Evolutionary conservation across 2,888 invertebrate genomes (phyloP), one percentile per base, ranked within the genome.

Genomic region (Linyphia triangularis): DNA sequence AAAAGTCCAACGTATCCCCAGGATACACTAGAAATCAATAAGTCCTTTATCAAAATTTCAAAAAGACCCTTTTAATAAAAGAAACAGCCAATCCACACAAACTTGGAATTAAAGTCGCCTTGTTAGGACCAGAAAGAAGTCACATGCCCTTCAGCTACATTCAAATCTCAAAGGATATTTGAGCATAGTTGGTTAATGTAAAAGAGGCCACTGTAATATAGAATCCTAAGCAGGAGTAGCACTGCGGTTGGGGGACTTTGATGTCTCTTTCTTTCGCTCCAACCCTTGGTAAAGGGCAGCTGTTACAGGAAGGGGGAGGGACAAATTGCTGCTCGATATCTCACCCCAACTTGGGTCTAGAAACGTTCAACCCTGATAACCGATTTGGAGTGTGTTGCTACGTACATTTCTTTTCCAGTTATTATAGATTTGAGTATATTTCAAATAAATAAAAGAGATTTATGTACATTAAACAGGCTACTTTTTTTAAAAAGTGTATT

Each of bases 251-350:
- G 67, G 83, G 73, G 51, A 51, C 77, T 77, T 85, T 77, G 77
- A 77, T 77, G 77, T 59, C 51, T 24, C 28, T 79, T 37, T 77
- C 61, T 73, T 30, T 61, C 79, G 10, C 59, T 61, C 59, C 19
- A 63, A 10, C 19, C 73, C 73, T 73, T 59, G 73, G 84, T 43
- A 67, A 77, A 59, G 40, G 77, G 77, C 85, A 85, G 85, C 85
- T 85, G 85, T 77, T 77, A 69, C 85, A 37, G 19, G 4, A 22
- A 22, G 43, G 65, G 82, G 82, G 83, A 30, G 28, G 70, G 67
- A 22, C 65, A 84, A 84, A 84, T 84, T 67, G 75, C 72, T 65
- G 73, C 75, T 84, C 75, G 67, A 75, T 84, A 75, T 75, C 65
- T 75, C 65, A 51, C 61, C 83, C 51, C 10, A 33, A 59, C 33